A percentile compares a stretch with the other conserved stretches of the same genome.
Conservation (phyloP, 2,797 vertebrate genomes). For the Atherinosoma microstoma region DNA sequence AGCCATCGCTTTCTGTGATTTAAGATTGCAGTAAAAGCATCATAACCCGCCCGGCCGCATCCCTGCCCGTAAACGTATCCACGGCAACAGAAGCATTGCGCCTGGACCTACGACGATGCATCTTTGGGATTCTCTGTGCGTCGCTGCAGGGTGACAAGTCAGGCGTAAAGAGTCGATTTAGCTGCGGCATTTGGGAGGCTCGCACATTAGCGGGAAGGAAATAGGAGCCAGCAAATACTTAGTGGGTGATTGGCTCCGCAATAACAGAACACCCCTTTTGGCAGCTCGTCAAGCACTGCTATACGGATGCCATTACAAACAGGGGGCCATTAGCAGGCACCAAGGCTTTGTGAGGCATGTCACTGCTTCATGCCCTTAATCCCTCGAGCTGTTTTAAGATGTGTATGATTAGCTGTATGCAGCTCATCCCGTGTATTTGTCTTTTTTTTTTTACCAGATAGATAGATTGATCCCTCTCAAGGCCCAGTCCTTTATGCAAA, state of each 20-base stretch:
- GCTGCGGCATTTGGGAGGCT: constrained; percentile 76
- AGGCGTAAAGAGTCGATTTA: constrained; percentile 82
- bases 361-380: constrained; percentile 50
- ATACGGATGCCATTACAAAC: constrained; percentile 79
- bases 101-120: constrained; percentile 58
- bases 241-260: constrained; percentile 83
- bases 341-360: constrained; percentile 73
- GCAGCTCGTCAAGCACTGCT: constrained; percentile 77
- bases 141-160: constrained; percentile 76
- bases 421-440: constrained; percentile 6
- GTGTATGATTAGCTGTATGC: constrained; percentile 49
- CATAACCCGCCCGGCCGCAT: constrained; percentile 59
- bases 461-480: constrained; percentile 4
- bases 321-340: constrained; percentile 73
- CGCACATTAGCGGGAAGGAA: constrained; percentile 78
- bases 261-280: constrained; percentile 82
- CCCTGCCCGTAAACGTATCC: constrained; percentile 68
- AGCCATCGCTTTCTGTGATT: constrained; percentile 69
- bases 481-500: constrained; percentile 40
- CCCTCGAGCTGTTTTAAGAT: constrained; percentile 43
- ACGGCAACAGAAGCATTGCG: constrained; percentile 66
- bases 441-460: constrained; percentile 8
- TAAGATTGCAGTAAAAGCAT: constrained; percentile 71
- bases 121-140: constrained; percentile 74
- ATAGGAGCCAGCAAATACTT: constrained; percentile 81